phyloP scores from a whole-genome alignment of 2,113 vertebrate genomes.

The Leptodactylus fuscus region DNA sequence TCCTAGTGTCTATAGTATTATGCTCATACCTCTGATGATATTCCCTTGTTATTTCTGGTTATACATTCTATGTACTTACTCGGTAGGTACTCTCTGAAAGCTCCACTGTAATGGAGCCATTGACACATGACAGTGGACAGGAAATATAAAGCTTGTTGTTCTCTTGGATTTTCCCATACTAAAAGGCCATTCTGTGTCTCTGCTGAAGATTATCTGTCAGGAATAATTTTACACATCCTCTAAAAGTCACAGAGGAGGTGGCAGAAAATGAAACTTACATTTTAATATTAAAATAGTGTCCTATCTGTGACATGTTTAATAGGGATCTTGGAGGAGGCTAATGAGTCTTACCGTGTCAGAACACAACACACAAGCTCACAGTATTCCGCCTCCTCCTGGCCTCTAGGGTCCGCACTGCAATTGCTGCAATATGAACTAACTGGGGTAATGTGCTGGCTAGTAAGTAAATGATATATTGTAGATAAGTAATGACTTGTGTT shows the following conservation, averaged over 20 bases:
- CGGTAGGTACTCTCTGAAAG: neutral
- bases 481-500: neutral
- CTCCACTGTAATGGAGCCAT: neutral
- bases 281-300: conserved; percentile 17
- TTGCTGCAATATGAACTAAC: conserved; percentile 5
- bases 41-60: neutral
- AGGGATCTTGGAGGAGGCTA: neutral
- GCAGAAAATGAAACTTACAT: neutral
- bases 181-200: neutral
- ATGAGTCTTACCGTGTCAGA: conserved; percentile 8
- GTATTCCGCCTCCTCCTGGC: neutral
- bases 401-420: conserved; percentile 8
- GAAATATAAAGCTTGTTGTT: neutral
- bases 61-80: neutral
- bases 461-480: conserved; percentile 24
- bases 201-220: neutral
- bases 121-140: neutral
- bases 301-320: conserved; percentile 11
- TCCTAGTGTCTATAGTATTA: neutral
- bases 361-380: neutral
- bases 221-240: neutral
- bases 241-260: neutral
- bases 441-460: conserved; percentile 24
- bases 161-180: neutral
- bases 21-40: neutral